phyloP scores from a whole-genome alignment of 2,888 invertebrate species.

The Rosalia funebris region DNA sequence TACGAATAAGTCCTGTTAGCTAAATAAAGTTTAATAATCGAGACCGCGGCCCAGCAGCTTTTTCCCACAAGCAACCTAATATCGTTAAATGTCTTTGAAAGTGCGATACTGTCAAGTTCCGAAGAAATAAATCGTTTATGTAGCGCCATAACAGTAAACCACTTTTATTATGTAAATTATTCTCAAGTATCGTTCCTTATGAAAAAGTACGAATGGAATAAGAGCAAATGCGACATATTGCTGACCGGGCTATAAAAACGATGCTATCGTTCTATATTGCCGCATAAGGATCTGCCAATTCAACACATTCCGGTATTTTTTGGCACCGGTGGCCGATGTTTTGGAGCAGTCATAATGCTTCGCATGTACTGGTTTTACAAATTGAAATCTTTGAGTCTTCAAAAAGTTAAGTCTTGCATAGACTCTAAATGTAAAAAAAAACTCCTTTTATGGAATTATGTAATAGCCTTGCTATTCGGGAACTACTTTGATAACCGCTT shows the following conservation, averaged over 20 bases:
- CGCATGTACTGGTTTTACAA: neutral
- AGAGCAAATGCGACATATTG: slow-evolving; percentile 40
- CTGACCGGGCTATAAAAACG: slow-evolving; percentile 41
- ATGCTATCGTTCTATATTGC: slow-evolving; percentile 34
- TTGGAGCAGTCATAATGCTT: slow-evolving; percentile 1
- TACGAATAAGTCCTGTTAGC: no score
- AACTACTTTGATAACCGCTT: no score
- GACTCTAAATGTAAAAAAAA: no score
- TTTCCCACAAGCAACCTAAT: slow-evolving; percentile 14
- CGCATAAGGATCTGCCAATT: slow-evolving; percentile 43
- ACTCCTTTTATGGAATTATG: no score
- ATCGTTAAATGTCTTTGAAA: slow-evolving; percentile 17
- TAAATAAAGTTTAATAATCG: neutral
- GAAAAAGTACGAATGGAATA: slow-evolving; percentile 28
- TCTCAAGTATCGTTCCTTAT: slow-evolving; percentile 34
- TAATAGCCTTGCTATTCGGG: no score
- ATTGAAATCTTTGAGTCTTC: no score
- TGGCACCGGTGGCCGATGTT: slow-evolving; percentile 41
- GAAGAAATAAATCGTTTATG: slow-evolving; percentile 28
- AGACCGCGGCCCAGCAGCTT: neutral
- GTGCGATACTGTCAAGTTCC: slow-evolving; percentile 18
- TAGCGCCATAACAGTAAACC: slow-evolving; percentile 24
- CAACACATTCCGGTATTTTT: slow-evolving; percentile 42
- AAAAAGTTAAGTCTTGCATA: no score
- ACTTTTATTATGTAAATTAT: slow-evolving; percentile 38